Conservation (phyloP, 2,888 invertebrate species). For the Tanypteryx hageni region DNA sequence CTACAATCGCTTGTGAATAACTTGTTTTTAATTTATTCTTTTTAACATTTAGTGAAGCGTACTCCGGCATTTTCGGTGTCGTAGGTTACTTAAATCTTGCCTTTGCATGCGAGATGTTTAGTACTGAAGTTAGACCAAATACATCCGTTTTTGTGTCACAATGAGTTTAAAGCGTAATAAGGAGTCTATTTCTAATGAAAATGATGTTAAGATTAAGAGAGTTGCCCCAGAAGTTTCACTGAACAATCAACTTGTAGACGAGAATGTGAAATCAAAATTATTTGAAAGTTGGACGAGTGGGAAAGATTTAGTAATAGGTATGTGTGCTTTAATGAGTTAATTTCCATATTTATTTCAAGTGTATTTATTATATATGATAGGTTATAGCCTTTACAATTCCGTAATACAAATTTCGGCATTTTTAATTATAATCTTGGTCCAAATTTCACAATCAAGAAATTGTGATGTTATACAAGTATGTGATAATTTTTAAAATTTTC, state of each 20-base stretch:
- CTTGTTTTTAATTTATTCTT: conserved; percentile 50
- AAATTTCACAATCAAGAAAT: not conserved
- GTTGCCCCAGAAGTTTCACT: conserved; percentile 48
- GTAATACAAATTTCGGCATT: not conserved
- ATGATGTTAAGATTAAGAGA: conserved; percentile 56
- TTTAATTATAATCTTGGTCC: not conserved
- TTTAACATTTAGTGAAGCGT: not conserved
- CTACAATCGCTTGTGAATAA: conserved; percentile 40
- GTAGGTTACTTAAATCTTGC: conserved; percentile 30
- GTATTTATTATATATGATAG: not conserved
- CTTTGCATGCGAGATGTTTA: conserved; percentile 58
- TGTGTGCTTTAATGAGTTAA: not conserved
- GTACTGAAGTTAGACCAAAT: conserved; percentile 36
- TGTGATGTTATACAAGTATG: too few species aligned
- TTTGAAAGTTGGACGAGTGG: conserved; percentile 59
- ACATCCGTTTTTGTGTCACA: conserved; percentile 5
- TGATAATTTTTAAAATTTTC: not conserved
- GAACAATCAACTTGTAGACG: conserved; percentile 43
- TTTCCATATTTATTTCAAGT: not conserved
- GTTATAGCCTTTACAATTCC: not conserved
- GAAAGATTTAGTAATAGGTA: conserved; percentile 55
- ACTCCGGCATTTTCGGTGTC: conserved; percentile 38
- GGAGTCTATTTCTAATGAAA: conserved; percentile 44
- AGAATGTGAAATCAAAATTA: conserved; percentile 53
- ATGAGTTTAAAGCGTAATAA: conserved; percentile 60